Evolutionary conservation across 2,888 invertebrate species (phyloP), one percentile per base, ranked within the genome.

Genomic region (Drosophila austrosaltans): DNA sequence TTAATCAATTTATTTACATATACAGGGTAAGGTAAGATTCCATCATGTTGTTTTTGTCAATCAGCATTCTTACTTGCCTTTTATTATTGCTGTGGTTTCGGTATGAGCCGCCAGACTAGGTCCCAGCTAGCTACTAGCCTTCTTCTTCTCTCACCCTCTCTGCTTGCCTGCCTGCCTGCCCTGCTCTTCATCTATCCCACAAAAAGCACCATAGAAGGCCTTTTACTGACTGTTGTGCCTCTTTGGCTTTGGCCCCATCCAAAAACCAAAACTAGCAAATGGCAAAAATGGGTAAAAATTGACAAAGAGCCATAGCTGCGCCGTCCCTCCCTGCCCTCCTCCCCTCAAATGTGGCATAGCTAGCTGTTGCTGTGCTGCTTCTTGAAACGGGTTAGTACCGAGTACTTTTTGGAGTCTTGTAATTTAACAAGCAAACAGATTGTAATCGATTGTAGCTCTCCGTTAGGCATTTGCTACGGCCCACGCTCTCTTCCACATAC

Each of bases 381-480:
- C 28, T 16, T 60, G 63, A 72, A 72, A 72, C 72, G 62, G 69
- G 58, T 67, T 75, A 63, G 65, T 68, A 61, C 57, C 57, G 56
- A 36, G 10, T 36, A 36, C 36, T 66, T 63, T 54, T 53, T 76
- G 66, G 76, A 75, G 84, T 74, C 82, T 86, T 80, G 80, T 77
- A 80, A 78, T 76, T 89, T 87, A 86, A 86, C 85, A 89, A 89
- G 85, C 89, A 80, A 77, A 80, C 87, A 84, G 89, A 86, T 89
- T 86, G 85, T 84, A 82, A 86, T 86, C 85, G 84, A 87, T 87
- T 89, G 86, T 65, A 30, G 65, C 40, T 67, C 64, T 56, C 61
- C 61, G 60, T 66, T 66, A 63, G 66, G 53, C 73, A 62, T 72
- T 58, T 56, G 75, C 36, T 36, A 1, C 57, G 66, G 65, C 32